A percentile compares a stretch with the other conserved stretches of the same genome.
phyloP scores from a whole-genome alignment of 2,888 invertebrate species.

The Protonemura montana region DNA sequence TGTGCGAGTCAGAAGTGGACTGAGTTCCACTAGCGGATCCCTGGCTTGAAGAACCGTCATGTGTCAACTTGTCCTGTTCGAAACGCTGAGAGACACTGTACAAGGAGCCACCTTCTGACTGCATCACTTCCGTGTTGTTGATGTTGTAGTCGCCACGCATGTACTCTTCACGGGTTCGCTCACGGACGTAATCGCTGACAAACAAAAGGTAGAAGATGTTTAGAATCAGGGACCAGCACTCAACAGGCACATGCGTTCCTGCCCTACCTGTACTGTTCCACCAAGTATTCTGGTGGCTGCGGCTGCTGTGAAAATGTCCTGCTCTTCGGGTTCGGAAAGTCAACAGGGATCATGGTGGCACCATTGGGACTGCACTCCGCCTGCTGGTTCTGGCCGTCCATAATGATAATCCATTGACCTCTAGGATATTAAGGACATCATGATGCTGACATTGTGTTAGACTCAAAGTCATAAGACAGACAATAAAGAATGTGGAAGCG shows the following conservation, averaged over 20 bases:
- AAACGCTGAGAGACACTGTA: constrained; percentile 70
- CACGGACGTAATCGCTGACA: constrained; percentile 51
- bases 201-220: neutral
- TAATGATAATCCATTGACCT: constrained; percentile 25
- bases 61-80: constrained; percentile 47
- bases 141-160: constrained; percentile 51
- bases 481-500: no score
- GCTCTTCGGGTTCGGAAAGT: constrained; percentile 65
- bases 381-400: constrained; percentile 44
- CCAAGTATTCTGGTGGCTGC: constrained; percentile 61
- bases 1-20: neutral
- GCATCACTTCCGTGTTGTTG: constrained; percentile 59
- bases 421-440: neutral
- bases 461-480: no score
- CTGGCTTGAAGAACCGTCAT: neutral
- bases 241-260: neutral
- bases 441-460: no score
- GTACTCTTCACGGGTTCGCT: constrained; percentile 51
- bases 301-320: constrained; percentile 65
- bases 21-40: constrained; percentile 40
- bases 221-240: neutral
- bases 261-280: constrained; percentile 64
- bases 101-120: constrained; percentile 64
- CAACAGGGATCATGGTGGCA: constrained; percentile 68
- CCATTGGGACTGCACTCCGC: constrained; percentile 58